Evolutionary conservation across 1,140 invertebrate genomes (phyloP), one percentile per base, ranked within the genome.

Genomic region (Cardiocondyla obscurior): DNA sequence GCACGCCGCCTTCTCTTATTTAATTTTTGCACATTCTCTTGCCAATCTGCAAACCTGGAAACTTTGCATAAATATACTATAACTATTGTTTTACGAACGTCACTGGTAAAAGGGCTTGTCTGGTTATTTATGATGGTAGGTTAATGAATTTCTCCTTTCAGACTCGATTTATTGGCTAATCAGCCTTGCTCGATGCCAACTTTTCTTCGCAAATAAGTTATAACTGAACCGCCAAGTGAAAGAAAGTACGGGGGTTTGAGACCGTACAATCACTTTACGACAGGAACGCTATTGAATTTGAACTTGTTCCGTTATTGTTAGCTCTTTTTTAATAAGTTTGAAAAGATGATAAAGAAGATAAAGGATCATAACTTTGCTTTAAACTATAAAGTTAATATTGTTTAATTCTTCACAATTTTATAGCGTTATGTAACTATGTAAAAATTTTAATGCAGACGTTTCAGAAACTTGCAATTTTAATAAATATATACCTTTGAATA

Each of bases 11-110:
- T 79, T 49, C 22, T 44, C 62, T 19, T 60, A 16, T n/a, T 16
- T 14, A 12, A 1, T 22, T 73, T 81, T 83, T n/a, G 19, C 67
- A 69, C 82, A 30, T 46, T 77, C 70, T 51, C 53, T 60, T 28
- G 14, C 25, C 73, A 81, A 90, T 88, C 90, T 87, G 85, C 87
- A 77, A 86, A 89, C 88, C 89, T 90, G 85, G 85, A 89, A 92
- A 93, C 88, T 92, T 92, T 91, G 88, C 92, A 93, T 93, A 93
- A 93, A 93, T 93, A 92, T 92, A 93, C 91, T 92, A 91, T 92
- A 92, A 93, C 90, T 91, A 92, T 92, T 92, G 89, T 93, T 91
- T 90, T 84, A 70, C 83, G 70, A 70, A 44, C 85, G 70, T 83
- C 70, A 76, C 86, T 90, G 84, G 62, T 49, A 81, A 73, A 79